Evolutionary conservation across 2,888 invertebrate species (phyloP).

Genomic region (Agrotis exclamationis): DNA sequence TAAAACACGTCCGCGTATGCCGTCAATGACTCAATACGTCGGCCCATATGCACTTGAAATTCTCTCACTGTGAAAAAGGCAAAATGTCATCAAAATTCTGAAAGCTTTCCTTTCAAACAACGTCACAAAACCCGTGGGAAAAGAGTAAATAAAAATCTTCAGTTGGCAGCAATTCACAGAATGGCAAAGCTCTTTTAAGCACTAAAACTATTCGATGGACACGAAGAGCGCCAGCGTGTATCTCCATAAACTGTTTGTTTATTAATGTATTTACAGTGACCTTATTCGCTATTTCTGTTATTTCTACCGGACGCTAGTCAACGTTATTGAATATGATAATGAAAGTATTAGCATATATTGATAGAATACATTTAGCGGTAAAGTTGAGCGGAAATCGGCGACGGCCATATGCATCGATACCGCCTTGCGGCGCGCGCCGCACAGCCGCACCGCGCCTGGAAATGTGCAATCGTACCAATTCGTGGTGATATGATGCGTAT

Average conservation of each 20-base stretch:
- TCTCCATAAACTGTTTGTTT: conserved; percentile 30
- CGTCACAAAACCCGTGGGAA: conserved; percentile 12
- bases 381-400: conserved; percentile 59
- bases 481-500: conserved; percentile 28
- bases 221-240: background rate
- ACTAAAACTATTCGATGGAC: conserved; percentile 23
- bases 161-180: conserved; percentile 32
- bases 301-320: conserved; percentile 41
- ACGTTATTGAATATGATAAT: conserved; percentile 61
- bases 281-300: conserved; percentile 38
- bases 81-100: conserved; percentile 31
- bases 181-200: conserved; percentile 19
- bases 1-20: background rate
- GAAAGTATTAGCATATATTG: conserved; percentile 59
- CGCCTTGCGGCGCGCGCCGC: background rate
- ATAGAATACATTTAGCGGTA: conserved; percentile 56
- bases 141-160: conserved; percentile 39
- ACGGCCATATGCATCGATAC: conserved; percentile 37
- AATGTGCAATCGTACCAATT: conserved; percentile 37
- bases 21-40: conserved; percentile 5
- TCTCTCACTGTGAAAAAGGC: conserved; percentile 10
- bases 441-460: background rate
- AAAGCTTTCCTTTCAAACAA: conserved; percentile 38
- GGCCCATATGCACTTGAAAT: conserved; percentile 6
- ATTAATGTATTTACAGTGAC: conserved; percentile 23